phyloP scores from a whole-genome alignment of 2,888 invertebrate genomes.

The Rhagonycha lutea region DNA sequence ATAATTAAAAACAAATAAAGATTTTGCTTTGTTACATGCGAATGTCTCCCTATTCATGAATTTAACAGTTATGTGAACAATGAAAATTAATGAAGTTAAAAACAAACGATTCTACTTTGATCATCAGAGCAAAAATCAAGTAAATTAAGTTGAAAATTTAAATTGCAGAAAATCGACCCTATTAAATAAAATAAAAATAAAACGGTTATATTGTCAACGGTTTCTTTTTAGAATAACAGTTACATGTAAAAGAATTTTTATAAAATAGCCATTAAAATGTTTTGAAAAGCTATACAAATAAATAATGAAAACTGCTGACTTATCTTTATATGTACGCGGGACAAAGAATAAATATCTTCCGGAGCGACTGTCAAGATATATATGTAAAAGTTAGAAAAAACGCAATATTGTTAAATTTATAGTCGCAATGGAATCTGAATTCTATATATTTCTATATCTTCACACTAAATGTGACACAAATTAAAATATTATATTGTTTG shows the following conservation, averaged over 20 bases:
- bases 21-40: neutral
- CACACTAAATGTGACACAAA: slow-evolving; percentile 14
- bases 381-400: slow-evolving; percentile 29
- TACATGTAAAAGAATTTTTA: neutral
- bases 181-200: neutral
- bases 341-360: slow-evolving; percentile 29
- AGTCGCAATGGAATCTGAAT: slow-evolving; percentile 29
- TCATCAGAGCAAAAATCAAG: slow-evolving; percentile 16
- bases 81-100: slow-evolving; percentile 9
- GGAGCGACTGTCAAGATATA: slow-evolving; percentile 27
- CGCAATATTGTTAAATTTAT: slow-evolving; percentile 28
- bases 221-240: neutral
- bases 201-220: neutral
- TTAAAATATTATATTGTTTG: slow-evolving; percentile 20
- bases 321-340: slow-evolving; percentile 25
- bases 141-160: slow-evolving; percentile 17
- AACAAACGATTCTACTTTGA: slow-evolving; percentile 14
- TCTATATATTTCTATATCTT: slow-evolving; percentile 23
- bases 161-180: slow-evolving; percentile 7
- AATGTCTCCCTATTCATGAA: slow-evolving; percentile 1
- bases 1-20: neutral
- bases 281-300: slow-evolving; percentile 19
- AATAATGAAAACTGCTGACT: slow-evolving; percentile 29
- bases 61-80: slow-evolving; percentile 14
- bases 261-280: slow-evolving; percentile 21